These are phyloP conservation scores for Gryllus longicercus DNA, from an alignment of 2,888 invertebrate genomes.

Conservation along the genomic window DNA sequence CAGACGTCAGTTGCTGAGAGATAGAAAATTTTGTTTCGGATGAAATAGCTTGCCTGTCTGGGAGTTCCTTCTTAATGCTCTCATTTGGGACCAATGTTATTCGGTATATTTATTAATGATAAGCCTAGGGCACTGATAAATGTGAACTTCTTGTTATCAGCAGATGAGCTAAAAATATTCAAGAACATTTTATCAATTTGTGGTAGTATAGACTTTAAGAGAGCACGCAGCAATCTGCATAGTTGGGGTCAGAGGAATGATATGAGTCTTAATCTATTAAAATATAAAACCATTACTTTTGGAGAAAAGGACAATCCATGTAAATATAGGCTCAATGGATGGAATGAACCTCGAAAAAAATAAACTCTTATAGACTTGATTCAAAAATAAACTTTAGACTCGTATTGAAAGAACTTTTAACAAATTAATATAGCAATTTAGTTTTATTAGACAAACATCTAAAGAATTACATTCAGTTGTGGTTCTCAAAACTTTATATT, in stretches of 20 bases:
- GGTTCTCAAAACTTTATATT: background rate
- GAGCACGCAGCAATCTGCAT: background rate
- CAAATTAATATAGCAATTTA: background rate
- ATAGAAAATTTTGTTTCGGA: background rate
- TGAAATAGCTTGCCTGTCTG: background rate
- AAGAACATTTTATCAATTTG: background rate
- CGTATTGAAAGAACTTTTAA: background rate
- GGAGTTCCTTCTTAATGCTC: background rate
- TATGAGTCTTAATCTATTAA: background rate
- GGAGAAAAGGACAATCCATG: background rate
- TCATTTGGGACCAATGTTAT: background rate
- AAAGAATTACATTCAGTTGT: background rate
- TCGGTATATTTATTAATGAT: background rate
- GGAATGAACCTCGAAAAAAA: background rate
- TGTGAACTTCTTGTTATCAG: background rate
- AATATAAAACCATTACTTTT: background rate
- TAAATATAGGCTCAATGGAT: background rate
- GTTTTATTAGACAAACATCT: background rate
- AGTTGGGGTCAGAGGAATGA: background rate
- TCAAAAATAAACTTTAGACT: background rate
- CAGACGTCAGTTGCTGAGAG: background rate
- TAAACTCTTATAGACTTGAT: background rate
- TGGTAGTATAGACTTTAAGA: background rate
- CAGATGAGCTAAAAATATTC: background rate
- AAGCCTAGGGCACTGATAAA: background rate